Evolutionary conservation across 2,113 vertebrate species (phyloP).

Genomic region (Tachycineta bicolor): DNA sequence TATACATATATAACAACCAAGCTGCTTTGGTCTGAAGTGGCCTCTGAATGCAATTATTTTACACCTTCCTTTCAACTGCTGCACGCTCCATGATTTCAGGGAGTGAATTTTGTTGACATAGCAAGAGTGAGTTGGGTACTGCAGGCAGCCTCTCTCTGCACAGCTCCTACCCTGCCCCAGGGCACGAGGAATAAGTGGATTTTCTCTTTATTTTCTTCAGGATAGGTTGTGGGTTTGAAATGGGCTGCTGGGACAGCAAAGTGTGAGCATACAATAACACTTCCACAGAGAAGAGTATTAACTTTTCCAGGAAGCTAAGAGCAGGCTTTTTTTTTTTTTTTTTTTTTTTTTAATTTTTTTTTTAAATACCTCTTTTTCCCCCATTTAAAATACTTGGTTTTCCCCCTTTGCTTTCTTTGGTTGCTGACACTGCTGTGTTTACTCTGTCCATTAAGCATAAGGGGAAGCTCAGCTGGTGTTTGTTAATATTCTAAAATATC

Average conservation of each 20-base stretch:
- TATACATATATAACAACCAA: not conserved
- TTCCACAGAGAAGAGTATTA: not conserved
- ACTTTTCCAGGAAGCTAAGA: not conserved
- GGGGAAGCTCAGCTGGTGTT: not conserved
- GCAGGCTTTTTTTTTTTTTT: not conserved
- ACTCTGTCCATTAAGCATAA: not conserved
- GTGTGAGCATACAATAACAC: not conserved
- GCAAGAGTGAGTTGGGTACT: not conserved
- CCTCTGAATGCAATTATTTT: not conserved
- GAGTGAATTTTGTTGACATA: not conserved
- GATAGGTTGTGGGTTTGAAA: not conserved
- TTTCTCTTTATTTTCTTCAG: not conserved
- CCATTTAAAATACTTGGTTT: not conserved
- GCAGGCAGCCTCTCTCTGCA: not conserved
- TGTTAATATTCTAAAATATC: not conserved
- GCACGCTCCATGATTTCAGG: not conserved
- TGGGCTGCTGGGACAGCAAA: not conserved
- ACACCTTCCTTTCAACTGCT: not conserved
- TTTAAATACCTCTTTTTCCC: no score
- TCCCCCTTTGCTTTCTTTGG: not conserved
- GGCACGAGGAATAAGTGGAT: not conserved
- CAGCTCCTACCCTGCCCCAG: fast-evolving
- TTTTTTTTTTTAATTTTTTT: not conserved
- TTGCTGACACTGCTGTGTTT: not conserved
- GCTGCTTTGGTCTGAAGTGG: not conserved